phyloP scores from a whole-genome alignment of 2,888 invertebrate species.

The Andrena chrysosceles region DNA sequence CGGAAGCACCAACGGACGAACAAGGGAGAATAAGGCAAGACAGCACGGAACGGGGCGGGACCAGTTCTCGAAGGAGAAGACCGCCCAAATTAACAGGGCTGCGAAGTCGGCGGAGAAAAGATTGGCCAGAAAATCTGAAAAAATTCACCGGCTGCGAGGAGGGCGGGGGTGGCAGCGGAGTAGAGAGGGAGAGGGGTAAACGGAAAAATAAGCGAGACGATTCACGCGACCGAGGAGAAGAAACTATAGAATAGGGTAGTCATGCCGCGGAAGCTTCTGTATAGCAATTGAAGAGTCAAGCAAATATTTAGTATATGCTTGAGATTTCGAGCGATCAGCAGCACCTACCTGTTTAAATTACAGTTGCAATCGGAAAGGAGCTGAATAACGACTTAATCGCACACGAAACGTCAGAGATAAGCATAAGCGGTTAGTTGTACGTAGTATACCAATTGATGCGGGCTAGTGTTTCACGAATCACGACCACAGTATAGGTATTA shows the following conservation, averaged over 20 bases:
- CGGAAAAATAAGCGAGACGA: conserved; percentile 1
- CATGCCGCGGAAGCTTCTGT: conserved; percentile 30
- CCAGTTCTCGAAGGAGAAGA: background rate
- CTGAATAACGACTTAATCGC: background rate
- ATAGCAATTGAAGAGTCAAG: background rate
- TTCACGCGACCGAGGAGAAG: background rate
- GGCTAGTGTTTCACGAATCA: background rate
- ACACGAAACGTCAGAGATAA: background rate
- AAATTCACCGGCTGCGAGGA: background rate
- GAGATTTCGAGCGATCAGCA: background rate
- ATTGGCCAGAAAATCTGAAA: background rate
- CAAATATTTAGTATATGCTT: conserved; percentile 10
- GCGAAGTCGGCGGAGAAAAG: conserved; percentile 4
- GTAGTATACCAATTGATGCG: background rate
- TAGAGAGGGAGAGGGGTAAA: background rate
- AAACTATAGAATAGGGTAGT: background rate
- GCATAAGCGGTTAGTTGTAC: background rate
- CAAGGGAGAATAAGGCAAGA: background rate
- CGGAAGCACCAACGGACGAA: too few relatives aligned
- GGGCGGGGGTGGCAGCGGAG: background rate
- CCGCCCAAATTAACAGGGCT: background rate
- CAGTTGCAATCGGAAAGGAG: background rate
- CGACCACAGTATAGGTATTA: background rate
- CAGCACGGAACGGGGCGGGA: background rate
- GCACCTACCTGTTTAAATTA: background rate